Evolutionary conservation across 2,797 vertebrate genomes (phyloP).

Genomic region (Menidia menidia): DNA sequence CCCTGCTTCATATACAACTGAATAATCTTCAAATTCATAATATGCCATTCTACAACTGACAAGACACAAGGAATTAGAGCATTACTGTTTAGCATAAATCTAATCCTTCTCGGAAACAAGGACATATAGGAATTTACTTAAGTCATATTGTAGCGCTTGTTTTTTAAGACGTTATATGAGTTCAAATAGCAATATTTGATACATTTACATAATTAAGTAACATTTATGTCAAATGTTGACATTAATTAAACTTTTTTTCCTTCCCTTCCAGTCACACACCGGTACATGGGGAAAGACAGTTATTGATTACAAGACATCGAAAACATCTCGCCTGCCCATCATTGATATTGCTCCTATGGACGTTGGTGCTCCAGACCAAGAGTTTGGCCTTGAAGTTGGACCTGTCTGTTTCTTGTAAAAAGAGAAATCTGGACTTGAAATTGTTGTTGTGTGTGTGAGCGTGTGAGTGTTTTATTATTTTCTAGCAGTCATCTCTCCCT

Average conservation of each 20-base stretch:
- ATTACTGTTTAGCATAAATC: not conserved
- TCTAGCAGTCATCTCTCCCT: conserved; percentile 94
- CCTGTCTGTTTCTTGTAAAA: conserved; percentile 98
- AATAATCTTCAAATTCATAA: not conserved
- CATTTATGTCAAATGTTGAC: not conserved
- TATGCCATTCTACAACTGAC: not conserved
- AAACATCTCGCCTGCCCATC: conserved; percentile 98
- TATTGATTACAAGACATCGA: conserved; percentile 97
- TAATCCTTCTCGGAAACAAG: too few species aligned
- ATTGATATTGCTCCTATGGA: conserved; percentile 99
- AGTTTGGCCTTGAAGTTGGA: conserved; percentile 96
- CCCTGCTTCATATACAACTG: not conserved
- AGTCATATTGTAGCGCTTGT: too few species aligned
- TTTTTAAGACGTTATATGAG: too few species aligned
- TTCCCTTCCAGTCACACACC: conserved; percentile 91
- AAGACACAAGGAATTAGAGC: not conserved
- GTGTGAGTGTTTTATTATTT: conserved; percentile 86
- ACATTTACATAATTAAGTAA: not conserved
- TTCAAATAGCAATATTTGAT: not conserved
- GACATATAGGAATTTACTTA: too few species aligned
- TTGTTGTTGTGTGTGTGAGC: conserved; percentile 85
- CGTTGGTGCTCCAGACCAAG: conserved; percentile 97
- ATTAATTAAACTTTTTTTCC: conserved; percentile 29
- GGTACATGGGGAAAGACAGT: conserved; percentile 97
- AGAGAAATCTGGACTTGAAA: conserved; percentile 98